A percentile compares a stretch with the other conserved stretches of the same genome.
Conservation (phyloP, 2,888 invertebrate genomes). For the Subacronicta megacephala region DNA sequence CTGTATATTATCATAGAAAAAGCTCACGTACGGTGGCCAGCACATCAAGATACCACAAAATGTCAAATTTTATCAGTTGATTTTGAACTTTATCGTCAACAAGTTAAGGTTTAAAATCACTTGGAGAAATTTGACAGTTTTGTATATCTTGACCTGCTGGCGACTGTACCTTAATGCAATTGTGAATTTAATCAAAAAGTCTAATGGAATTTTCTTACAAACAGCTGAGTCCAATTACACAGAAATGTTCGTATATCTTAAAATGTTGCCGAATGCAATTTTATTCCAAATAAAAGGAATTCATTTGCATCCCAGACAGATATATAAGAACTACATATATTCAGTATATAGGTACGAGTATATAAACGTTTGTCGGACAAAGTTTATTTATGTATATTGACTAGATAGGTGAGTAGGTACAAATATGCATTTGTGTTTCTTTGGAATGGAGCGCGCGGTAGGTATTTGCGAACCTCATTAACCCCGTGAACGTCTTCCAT, state of each 20-base stretch:
- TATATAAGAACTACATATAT: constrained; percentile 15
- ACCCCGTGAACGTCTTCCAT: constrained; percentile 27
- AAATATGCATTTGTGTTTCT: constrained; percentile 19
- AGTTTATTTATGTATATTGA: background rate
- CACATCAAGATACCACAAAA: too few species aligned
- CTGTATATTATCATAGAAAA: background rate
- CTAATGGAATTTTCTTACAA: constrained; percentile 15
- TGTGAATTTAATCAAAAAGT: constrained; percentile 14
- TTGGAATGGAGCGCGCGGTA: constrained; percentile 32
- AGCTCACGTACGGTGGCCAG: background rate
- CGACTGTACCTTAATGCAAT: too few species aligned
- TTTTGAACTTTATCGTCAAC: too few species aligned
- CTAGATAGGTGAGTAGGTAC: constrained; percentile 1
- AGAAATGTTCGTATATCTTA: constrained; percentile 16
- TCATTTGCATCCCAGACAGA: constrained; percentile 33
- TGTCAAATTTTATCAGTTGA: too few species aligned
- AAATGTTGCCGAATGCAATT: constrained; percentile 20
- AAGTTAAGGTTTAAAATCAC: too few species aligned
- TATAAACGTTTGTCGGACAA: constrained; percentile 16
- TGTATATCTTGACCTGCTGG: too few species aligned
- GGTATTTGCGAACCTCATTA: constrained; percentile 45
- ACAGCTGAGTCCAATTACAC: constrained; percentile 3
- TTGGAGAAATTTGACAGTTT: too few species aligned
- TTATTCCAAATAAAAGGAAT: constrained; percentile 31
- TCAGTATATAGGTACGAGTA: too few species aligned